phyloP scores from a whole-genome alignment of 2,113 vertebrate species.

The Phaetusa simplex region DNA sequence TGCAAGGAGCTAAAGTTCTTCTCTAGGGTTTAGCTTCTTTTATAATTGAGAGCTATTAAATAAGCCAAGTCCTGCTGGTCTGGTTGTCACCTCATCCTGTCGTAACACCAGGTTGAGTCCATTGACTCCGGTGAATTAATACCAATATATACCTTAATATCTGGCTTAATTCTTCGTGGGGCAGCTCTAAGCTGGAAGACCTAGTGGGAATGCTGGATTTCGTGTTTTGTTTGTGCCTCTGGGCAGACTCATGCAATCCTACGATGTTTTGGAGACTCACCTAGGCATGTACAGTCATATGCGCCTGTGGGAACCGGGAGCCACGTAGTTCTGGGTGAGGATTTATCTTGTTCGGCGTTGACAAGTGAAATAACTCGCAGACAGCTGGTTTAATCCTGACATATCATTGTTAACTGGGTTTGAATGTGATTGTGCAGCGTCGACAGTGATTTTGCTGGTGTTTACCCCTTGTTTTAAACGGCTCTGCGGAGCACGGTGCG shows the following conservation, averaged over 20 bases:
- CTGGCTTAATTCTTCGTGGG: not conserved
- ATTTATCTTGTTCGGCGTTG: not conserved
- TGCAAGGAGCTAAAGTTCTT: not conserved
- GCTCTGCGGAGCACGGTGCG: not conserved
- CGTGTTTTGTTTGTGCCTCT: not conserved
- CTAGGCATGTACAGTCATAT: not conserved
- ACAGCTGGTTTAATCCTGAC: conserved; percentile 19
- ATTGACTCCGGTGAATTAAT: not conserved
- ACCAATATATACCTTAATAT: not conserved
- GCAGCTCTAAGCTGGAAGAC: not conserved
- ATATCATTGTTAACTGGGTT: not conserved
- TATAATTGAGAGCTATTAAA: not conserved
- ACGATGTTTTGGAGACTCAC: not conserved
- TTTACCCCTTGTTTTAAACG: not conserved
- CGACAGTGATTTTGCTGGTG: not conserved
- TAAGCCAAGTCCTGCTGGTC: not conserved
- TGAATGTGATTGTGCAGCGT: not conserved
- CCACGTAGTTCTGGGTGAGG: not conserved
- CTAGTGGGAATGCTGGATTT: not conserved
- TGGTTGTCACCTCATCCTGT: not conserved
- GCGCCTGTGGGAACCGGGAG: not conserved
- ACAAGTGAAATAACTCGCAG: conserved; percentile 18
- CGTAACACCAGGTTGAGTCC: not conserved
- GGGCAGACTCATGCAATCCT: not conserved
- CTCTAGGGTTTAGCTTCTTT: not conserved